Base-by-base conservation (phyloP, 2,888 invertebrate genomes). In the Dusona sp. region DNA sequence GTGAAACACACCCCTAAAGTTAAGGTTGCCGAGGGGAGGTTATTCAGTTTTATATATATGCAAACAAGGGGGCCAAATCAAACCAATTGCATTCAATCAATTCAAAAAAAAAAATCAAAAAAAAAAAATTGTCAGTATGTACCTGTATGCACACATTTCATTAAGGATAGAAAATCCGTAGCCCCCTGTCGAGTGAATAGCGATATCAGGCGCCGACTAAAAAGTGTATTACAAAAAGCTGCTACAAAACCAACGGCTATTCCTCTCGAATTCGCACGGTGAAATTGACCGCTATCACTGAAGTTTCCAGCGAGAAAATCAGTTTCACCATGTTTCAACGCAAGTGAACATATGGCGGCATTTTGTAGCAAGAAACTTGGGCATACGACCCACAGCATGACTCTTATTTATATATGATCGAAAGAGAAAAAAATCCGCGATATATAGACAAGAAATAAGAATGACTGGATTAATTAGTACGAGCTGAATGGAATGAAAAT, bases 161-260 rank as follows among this genome's bases (percentile, higher is more conserved):
- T 38, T 29, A 70, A 42, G 25, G 22, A 29, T 6, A 29, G 13
- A 45, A 11, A 13, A 19, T 45, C 57, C 11, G 38, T 4, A 25
- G 25, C 67, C 54, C 78, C 78, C 67, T 67, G 78, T 78, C n/a
- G 78, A 54, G 78, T 36, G 67, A 78, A 51, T 78, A 42, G 54
- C 68, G 54, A n/a, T 68, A 57, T 79, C 64, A 22, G 36, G n/a
- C 0, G 42, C 19, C 42, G 19, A 22, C 9, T 42, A 68, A 51
- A 78, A 78, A 48, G 13, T 11, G n/a, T 48, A 77, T 38, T 38
- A 45, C 29, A 33, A 61, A 61, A 74, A 73, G 64, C 0, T 4
- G 9, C 0, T 11, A 13, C 48, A 25, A 16, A 29, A 36, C 42
- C 73, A 38, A 38, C 7, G 33, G 33, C 19, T 64, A 48, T 48